phyloP scores from a whole-genome alignment of 2,113 vertebrate genomes.

The Oenanthe melanoleuca region DNA sequence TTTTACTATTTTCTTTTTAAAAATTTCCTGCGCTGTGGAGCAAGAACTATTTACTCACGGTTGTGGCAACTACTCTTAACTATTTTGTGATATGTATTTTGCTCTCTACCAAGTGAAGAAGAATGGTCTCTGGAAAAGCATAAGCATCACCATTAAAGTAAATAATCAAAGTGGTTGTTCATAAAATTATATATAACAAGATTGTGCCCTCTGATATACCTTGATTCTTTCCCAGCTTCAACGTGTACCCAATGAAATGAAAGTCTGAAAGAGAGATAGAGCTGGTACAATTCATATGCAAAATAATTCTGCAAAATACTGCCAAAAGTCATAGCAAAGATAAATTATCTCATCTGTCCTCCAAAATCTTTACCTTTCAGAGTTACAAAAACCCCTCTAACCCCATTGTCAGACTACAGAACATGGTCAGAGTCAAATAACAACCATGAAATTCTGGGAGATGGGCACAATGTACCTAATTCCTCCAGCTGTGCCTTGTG shows the following conservation, averaged over 20 bases:
- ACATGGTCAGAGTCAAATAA: not conserved
- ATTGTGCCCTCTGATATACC: not conserved
- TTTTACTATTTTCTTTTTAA: not conserved
- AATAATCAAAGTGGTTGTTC: not conserved
- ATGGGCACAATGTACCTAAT: not conserved
- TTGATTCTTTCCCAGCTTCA: not conserved
- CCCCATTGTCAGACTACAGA: not conserved
- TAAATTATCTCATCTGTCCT: not conserved
- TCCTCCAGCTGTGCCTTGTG: not conserved
- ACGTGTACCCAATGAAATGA: not conserved
- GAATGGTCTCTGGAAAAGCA: not conserved
- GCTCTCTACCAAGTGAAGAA: not conserved
- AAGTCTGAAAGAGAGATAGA: not conserved
- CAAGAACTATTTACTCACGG: not conserved
- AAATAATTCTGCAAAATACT: not conserved
- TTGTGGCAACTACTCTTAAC: not conserved
- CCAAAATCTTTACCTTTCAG: not conserved
- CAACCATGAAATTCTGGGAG: not conserved
- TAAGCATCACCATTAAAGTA: not conserved
- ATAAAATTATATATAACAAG: not conserved
- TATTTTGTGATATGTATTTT: not conserved
- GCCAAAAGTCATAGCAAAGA: not conserved
- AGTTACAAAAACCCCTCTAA: not conserved
- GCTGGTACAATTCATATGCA: not conserved
- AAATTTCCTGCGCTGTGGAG: not conserved